Evolutionary conservation across 2,888 invertebrate species (phyloP).

Genomic region (Embidobia sp.): DNA sequence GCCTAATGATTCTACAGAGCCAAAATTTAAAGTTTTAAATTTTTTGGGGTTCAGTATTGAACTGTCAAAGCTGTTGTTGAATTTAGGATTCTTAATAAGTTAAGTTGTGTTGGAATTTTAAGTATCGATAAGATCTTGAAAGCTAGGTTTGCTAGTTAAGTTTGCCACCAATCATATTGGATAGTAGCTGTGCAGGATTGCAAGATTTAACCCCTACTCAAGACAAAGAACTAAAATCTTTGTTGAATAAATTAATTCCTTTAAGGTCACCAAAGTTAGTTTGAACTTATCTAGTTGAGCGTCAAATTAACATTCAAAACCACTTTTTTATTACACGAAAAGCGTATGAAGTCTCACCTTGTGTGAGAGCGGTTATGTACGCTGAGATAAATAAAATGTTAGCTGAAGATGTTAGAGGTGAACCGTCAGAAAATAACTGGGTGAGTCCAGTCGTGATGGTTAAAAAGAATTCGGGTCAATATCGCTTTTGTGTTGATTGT

Average conservation of each 20-base stretch:
- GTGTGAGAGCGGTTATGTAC: background rate
- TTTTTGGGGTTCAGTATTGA: too few species aligned
- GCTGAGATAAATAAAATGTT: background rate
- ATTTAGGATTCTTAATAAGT: too few species aligned
- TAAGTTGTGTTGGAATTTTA: too few species aligned
- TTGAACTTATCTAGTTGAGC: background rate
- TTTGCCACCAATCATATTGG: too few species aligned
- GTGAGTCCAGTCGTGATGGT: constrained; percentile 70
- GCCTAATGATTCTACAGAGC: too few species aligned
- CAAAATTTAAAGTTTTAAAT: too few species aligned
- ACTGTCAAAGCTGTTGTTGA: too few species aligned
- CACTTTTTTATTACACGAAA: background rate
- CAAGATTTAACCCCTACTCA: too few species aligned
- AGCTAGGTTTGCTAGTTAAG: too few species aligned
- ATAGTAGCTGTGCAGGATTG: too few species aligned
- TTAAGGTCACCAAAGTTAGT: background rate
- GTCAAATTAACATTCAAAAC: background rate
- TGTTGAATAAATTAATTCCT: background rate
- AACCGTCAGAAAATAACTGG: constrained; percentile 54
- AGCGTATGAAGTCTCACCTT: background rate
- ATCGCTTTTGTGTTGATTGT: constrained; percentile 60
- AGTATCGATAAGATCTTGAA: too few species aligned
- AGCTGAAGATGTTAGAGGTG: background rate
- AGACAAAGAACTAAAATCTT: background rate
- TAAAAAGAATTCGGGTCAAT: constrained; percentile 66